A percentile compares a stretch with the other conserved stretches of the same genome.
phyloP scores from a whole-genome alignment of 2,888 invertebrate genomes.

The Empis stercorea region DNA sequence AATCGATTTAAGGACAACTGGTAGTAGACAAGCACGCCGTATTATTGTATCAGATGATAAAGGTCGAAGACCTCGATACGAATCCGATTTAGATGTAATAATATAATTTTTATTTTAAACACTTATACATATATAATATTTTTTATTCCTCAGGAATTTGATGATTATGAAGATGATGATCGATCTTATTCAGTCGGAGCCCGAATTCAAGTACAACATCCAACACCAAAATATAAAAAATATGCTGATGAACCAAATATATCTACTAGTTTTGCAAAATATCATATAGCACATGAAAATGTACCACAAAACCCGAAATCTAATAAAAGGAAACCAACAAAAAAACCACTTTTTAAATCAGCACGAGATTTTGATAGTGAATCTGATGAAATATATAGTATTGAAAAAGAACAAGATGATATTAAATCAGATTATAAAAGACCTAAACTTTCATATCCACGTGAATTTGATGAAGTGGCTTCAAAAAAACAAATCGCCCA shows the following conservation, averaged over 20 bases:
- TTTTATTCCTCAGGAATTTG: neutral
- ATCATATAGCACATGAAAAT: neutral
- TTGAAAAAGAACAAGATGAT: neutral
- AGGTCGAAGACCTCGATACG: too few species aligned
- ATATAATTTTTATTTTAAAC: too few species aligned
- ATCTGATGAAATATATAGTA: neutral
- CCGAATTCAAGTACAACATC: constrained; percentile 4
- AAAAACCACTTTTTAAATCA: constrained; percentile 3
- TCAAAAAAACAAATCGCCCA: constrained; percentile 9
- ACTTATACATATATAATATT: too few species aligned
- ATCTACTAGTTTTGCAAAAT: neutral
- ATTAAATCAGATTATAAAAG: constrained; percentile 5
- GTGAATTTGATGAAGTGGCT: constrained; percentile 6
- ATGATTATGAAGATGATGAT: neutral
- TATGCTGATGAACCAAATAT: neutral
- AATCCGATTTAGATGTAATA: too few species aligned
- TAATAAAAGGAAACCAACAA: neutral
- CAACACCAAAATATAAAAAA: neutral
- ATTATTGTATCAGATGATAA: too few species aligned
- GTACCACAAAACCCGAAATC: neutral
- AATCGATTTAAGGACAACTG: too few species aligned
- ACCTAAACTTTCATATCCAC: constrained; percentile 5
- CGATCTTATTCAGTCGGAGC: constrained; percentile 3
- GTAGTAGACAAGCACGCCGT: too few species aligned
- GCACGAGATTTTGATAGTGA: neutral